Conservation (phyloP, 2,113 vertebrate species). For the Apeltes quadracus region DNA sequence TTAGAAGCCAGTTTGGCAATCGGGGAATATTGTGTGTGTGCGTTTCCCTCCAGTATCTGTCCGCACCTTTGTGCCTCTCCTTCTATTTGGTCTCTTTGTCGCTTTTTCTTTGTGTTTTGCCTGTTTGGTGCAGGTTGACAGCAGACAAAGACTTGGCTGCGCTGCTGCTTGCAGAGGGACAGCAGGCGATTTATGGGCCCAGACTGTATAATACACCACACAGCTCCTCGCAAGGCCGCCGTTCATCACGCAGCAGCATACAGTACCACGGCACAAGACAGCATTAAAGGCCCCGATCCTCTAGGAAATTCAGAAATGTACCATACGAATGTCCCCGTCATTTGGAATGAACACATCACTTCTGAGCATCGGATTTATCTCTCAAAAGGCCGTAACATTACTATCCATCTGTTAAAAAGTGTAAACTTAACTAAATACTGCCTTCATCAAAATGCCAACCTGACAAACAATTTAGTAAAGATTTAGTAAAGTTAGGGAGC, state of each 20-base stretch:
- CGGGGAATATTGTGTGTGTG: constrained; percentile 39
- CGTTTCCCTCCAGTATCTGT: constrained; percentile 32
- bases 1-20: constrained; percentile 17
- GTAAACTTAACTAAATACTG: not conserved
- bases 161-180: constrained; percentile 45
- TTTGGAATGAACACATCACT: not conserved
- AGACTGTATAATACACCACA: constrained; percentile 37
- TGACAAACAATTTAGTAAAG: not conserved
- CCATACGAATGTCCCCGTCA: not conserved
- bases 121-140: constrained; percentile 42
- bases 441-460: not conserved
- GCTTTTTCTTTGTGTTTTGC: constrained; percentile 21
- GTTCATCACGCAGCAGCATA: constrained; percentile 37
- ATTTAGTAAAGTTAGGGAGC: not conserved
- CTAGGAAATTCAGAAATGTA: constrained; percentile 3
- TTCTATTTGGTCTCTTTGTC: constrained; percentile 11
- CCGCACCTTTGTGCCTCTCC: constrained; percentile 23
- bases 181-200: constrained; percentile 58
- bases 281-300: not conserved
- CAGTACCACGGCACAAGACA: not conserved
- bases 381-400: constrained; percentile 1
- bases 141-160: constrained; percentile 51
- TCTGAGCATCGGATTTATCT: not conserved
- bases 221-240: constrained; percentile 43
- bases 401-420: constrained; percentile 1